These are phyloP conservation scores for Cataglyphis albicans DNA, from an alignment of 2,888 invertebrate species.

Conservation along the genomic window DNA sequence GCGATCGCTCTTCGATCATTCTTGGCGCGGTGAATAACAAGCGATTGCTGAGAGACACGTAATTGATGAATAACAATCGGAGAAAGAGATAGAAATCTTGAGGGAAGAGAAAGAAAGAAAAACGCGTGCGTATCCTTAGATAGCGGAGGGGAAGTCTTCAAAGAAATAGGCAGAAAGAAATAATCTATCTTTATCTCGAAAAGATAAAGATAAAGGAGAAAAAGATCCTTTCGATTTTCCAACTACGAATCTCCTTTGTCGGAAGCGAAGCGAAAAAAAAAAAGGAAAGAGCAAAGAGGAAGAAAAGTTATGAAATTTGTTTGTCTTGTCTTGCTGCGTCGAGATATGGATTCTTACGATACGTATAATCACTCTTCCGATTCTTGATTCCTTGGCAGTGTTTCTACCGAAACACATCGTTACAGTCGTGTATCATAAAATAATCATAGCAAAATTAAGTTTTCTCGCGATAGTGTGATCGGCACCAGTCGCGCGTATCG, in stretches of 20 bases:
- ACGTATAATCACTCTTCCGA: background rate
- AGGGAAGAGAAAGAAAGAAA: background rate
- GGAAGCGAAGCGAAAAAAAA: no score
- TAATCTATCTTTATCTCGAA: constrained; percentile 6
- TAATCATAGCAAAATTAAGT: constrained; percentile 5
- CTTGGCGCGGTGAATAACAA: background rate
- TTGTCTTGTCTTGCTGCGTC: background rate
- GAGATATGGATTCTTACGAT: background rate
- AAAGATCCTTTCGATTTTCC: background rate
- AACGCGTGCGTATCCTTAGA: background rate
- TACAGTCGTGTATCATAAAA: background rate
- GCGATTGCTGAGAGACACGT: background rate
- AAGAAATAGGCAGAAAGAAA: background rate
- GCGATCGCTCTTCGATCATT: constrained; percentile 16
- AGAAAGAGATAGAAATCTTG: background rate
- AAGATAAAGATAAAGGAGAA: background rate
- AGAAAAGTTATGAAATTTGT: background rate
- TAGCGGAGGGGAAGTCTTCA: background rate
- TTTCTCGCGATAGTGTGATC: background rate
- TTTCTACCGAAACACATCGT: background rate
- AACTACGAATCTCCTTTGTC: background rate
- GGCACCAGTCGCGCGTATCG: background rate
- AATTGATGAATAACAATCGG: constrained; percentile 1
- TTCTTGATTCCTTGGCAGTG: background rate
- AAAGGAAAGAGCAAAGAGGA: background rate